These are phyloP conservation scores for Chrysomallon squamiferum DNA, from an alignment of 1,140 invertebrate species.

Conservation along the genomic window DNA sequence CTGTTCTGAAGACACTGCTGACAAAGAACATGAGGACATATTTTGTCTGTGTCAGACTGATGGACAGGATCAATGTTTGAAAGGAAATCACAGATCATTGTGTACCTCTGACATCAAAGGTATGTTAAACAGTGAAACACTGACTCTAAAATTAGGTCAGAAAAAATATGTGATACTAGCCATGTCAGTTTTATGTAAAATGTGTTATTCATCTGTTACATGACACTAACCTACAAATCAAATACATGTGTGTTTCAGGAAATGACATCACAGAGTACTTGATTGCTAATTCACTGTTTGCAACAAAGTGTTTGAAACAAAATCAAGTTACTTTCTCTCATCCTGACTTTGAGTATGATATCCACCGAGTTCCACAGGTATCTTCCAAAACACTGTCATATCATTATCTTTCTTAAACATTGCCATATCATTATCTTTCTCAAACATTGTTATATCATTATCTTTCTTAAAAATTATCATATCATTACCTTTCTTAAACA, in stretches of 20 bases:
- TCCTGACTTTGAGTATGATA: slow-evolving; percentile 35
- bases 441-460: too few relatives aligned
- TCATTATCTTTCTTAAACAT: too few relatives aligned
- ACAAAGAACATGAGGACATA: not conserved
- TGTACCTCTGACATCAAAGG: not conserved
- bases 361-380: slow-evolving; percentile 19
- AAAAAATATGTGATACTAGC: too few relatives aligned
- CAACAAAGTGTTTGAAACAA: slow-evolving; percentile 17
- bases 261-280: slow-evolving; percentile 17
- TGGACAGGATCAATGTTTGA: slow-evolving; percentile 9
- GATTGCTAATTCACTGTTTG: slow-evolving; percentile 11
- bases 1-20: slow-evolving; percentile 12
- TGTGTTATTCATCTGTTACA: too few relatives aligned
- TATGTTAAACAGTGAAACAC: slow-evolving; percentile 23
- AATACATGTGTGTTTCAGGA: slow-evolving; percentile 1
- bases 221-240: too few relatives aligned
- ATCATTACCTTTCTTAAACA: too few relatives aligned
- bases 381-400: too few relatives aligned
- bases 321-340: slow-evolving; percentile 10
- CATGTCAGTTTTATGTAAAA: too few relatives aligned
- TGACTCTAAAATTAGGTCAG: not conserved
- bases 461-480: too few relatives aligned
- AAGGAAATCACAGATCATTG: slow-evolving; percentile 1
- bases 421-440: too few relatives aligned
- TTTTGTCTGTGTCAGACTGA: slow-evolving; percentile 26